These are phyloP conservation scores for Pangasius krempfi DNA, from an alignment of 2,797 vertebrate species.

Conservation along the genomic window DNA sequence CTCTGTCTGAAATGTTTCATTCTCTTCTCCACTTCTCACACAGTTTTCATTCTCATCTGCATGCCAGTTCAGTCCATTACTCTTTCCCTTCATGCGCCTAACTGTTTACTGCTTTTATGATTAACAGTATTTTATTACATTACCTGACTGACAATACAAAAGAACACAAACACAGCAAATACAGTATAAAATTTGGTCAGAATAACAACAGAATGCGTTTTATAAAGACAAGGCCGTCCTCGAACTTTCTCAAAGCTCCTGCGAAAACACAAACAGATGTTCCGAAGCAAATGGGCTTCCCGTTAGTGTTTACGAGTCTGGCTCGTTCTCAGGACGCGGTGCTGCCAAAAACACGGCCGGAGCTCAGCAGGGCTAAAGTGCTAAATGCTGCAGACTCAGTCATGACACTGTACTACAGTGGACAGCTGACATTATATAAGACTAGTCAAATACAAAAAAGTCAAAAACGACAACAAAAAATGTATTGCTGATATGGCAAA, in stretches of 20 bases:
- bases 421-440: neutral
- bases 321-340: slow-evolving; percentile 26
- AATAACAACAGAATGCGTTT: neutral
- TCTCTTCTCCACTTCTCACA: neutral
- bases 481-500: neutral
- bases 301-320: slow-evolving; percentile 51
- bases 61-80: neutral
- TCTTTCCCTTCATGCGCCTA: neutral
- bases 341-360: slow-evolving; percentile 42
- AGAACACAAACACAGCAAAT: neutral
- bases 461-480: too few relatives aligned
- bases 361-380: neutral
- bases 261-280: slow-evolving; percentile 62
- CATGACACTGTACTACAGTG: neutral
- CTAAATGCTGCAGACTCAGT: slow-evolving; percentile 5
- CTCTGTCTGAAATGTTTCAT: neutral
- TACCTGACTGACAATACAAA: neutral
- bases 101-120: neutral
- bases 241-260: slow-evolving; percentile 30
- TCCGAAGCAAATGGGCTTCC: slow-evolving; percentile 41
- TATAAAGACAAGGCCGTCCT: neutral
- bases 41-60: slow-evolving; percentile 1
- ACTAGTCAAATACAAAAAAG: neutral
- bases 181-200: neutral
- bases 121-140: neutral